Evolutionary conservation across 2,888 invertebrate species (phyloP).

Genomic region (Nephrotoma appendiculata): DNA sequence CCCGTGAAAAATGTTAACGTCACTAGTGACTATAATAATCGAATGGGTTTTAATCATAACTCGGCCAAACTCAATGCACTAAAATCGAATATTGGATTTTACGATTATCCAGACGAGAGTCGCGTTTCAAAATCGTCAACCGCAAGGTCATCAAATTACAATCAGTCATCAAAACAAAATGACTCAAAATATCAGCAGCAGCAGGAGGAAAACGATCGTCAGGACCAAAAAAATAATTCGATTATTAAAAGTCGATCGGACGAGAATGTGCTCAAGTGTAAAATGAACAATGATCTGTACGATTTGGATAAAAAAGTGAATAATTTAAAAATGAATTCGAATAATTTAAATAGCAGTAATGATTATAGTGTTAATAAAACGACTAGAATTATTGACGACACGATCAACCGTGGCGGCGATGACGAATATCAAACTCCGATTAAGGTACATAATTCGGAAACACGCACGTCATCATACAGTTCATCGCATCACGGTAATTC

Average conservation of each 20-base stretch:
- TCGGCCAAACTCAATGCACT: not conserved
- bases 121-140: not conserved
- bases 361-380: not conserved
- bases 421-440: not conserved
- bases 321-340: not conserved
- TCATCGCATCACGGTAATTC: not conserved
- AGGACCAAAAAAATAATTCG: not conserved
- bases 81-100: slow-evolving; percentile 9
- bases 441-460: not conserved
- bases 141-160: not conserved
- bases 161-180: not conserved
- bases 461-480: not conserved
- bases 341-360: not conserved
- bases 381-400: not conserved
- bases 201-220: not conserved
- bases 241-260: not conserved
- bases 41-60: not conserved
- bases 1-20: not conserved
- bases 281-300: not conserved
- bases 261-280: not conserved
- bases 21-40: not conserved
- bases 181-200: not conserved
- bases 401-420: not conserved
- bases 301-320: not conserved
- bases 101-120: slow-evolving; percentile 8